Base-by-base conservation (phyloP, 2,888 invertebrate genomes). In the Aproaerema taeniolella region DNA sequence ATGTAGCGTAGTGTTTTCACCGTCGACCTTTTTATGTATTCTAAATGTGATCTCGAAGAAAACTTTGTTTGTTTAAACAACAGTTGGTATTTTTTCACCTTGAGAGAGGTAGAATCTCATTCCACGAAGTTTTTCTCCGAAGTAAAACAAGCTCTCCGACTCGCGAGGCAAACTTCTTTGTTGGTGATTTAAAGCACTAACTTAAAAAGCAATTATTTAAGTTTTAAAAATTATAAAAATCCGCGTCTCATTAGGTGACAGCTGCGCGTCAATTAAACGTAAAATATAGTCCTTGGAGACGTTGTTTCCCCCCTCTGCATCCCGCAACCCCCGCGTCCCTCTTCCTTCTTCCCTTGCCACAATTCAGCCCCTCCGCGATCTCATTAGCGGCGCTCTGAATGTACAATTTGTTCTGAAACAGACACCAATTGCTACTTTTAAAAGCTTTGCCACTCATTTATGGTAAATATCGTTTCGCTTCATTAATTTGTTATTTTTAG, bases 251-350 rank as follows among this genome's bases (percentile, higher is more conserved):
- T 82, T 82, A 82, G 67, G 72, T 77, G 82, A 81, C 81, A 77
- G 80, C 78, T 74, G 78, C 66, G 81, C 78, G 79, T 82, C 83
- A 83, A 82, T 83, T 83, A 83, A 81, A 79, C 75, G 72, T 81
- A 77, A 83, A 83, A 82, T 83, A 85, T 80, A 72, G 81, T 73
- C 77, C 70, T 67, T 53, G 65, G 73, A 71, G 73, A 73, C 69
- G 67, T 55, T 45, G 35, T 42, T 24, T 33, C 45, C 49, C 34
- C 42, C 33, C 28, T 16, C 20, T 8, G 20, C 20, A 20, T 20
- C 8, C 20, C n/a, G n/a, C n/a, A 50, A 49, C 58, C 53, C 41
- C 39, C 35, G n/a, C 47, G 32, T 33, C 47, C 48, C 46, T 52
- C 52, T 42, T 43, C 45, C 44, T 47, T 45, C 57, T 57, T 49